Percentiles rank a stretch among this genome's conserved stretches.
phyloP scores from a whole-genome alignment of 2,113 vertebrate genomes.

The Urocitellus parryii region DNA sequence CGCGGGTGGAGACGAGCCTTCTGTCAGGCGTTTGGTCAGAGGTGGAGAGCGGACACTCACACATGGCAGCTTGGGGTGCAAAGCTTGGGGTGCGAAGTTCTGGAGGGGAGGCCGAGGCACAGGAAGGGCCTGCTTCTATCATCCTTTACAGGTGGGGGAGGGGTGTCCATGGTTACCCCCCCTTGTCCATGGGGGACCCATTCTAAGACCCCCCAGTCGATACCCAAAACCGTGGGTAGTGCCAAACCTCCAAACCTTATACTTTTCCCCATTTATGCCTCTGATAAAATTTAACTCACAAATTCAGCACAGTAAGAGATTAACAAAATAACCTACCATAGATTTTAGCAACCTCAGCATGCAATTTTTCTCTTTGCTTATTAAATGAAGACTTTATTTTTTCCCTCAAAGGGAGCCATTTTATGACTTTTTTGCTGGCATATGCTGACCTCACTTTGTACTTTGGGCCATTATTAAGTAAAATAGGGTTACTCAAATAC shows the following conservation, averaged over 20 bases:
- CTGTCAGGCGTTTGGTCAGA: neutral
- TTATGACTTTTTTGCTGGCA: neutral
- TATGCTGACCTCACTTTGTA: no score
- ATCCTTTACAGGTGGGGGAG: neutral
- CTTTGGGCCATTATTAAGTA: neutral
- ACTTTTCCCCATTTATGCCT: neutral
- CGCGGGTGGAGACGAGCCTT: accelerated
- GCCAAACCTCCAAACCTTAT: neutral
- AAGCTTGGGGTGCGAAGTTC: neutral
- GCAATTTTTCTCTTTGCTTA: neutral
- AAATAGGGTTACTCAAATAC: neutral
- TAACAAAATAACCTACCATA: neutral
- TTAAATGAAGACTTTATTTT: neutral
- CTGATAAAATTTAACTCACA: neutral
- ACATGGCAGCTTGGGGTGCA: neutral
- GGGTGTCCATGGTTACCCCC: no score
- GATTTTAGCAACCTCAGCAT: neutral
- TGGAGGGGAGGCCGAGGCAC: neutral
- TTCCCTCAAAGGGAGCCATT: no score
- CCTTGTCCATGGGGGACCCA: neutral
- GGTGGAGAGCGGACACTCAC: neutral
- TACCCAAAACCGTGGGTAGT: neutral
- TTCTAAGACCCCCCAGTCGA: neutral
- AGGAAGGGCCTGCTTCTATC: neutral
- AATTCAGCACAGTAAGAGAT: neutral